Evolutionary conservation across 37 sponge, comb jelly and placozoan genomes (phyloP).

Genomic region (Chondrilla cf. caribensis): DNA sequence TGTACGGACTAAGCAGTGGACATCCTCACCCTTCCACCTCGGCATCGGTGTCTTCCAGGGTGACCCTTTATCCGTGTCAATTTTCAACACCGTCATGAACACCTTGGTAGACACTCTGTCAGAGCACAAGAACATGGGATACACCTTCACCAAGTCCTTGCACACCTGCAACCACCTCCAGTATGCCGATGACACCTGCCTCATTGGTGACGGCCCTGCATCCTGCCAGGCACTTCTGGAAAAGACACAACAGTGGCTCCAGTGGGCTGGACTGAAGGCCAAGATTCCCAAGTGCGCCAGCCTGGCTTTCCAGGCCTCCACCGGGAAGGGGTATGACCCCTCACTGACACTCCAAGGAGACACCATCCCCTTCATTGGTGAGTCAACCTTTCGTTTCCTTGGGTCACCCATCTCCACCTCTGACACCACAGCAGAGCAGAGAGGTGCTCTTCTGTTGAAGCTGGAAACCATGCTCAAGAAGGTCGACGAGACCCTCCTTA

Average conservation of each 20-base stretch:
- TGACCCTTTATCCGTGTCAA: constrained; percentile 35
- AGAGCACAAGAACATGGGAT: not conserved
- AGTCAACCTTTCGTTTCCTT: constrained; percentile 13
- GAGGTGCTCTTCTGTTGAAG: not conserved
- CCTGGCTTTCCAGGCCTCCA: constrained; percentile 17
- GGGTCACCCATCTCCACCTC: constrained; percentile 8
- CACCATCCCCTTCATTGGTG: constrained; percentile 18
- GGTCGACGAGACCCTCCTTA: constrained; percentile 19
- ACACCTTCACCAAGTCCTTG: not conserved
- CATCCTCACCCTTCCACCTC: constrained; percentile 1
- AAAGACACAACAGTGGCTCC: not conserved
- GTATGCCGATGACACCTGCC: constrained; percentile 34
- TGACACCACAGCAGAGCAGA: not conserved
- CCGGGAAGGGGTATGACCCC: not conserved
- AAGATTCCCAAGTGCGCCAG: constrained; percentile 27
- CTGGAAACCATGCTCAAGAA: not conserved
- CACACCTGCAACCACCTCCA: constrained; percentile 22
- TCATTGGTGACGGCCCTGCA: constrained; percentile 17
- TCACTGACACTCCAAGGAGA: not conserved
- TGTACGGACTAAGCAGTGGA: constrained; percentile 20
- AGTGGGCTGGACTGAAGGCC: constrained; percentile 27
- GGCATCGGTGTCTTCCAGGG: constrained; percentile 34
- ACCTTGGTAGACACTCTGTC: constrained; percentile 23
- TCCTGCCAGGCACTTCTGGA: constrained; percentile 19
- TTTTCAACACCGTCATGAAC: constrained; percentile 36